phyloP scores from a whole-genome alignment of 2,113 vertebrate genomes.

The Benitochromis conjunctus region DNA sequence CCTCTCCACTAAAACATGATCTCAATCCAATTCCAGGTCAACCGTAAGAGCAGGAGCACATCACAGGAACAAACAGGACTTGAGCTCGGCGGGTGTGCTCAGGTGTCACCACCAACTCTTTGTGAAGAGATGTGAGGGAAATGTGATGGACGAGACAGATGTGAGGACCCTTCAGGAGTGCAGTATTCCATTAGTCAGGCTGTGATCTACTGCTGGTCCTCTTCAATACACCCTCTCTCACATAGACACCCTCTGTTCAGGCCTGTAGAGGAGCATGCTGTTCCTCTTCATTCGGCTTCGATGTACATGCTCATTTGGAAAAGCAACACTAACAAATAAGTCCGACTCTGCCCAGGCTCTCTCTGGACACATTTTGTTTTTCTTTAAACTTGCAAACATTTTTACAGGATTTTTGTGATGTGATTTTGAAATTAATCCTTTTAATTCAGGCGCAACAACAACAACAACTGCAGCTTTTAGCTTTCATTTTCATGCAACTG shows the following conservation, averaged over 20 bases:
- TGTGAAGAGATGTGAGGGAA: constrained; percentile 1
- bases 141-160: constrained; percentile 20
- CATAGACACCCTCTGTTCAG: not conserved
- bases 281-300: not conserved
- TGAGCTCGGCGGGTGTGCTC: not conserved
- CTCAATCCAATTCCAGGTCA: not conserved
- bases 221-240: not conserved
- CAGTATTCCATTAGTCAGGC: constrained; percentile 39
- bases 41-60: not conserved
- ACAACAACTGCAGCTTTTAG: not conserved
- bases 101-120: not conserved
- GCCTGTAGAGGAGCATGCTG: not conserved
- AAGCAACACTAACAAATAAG: not conserved
- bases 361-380: not conserved
- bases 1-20: not conserved
- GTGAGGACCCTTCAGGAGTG: constrained; percentile 50
- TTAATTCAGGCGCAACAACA: not conserved
- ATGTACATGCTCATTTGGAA: not conserved
- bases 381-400: not conserved
- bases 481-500: not conserved
- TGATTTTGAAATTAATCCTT: not conserved
- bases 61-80: not conserved
- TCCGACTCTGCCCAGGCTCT: not conserved
- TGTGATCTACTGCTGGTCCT: constrained; percentile 42
- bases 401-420: not conserved